phyloP scores from a whole-genome alignment of 2,113 vertebrate genomes.

The Eurystomus gularis region DNA sequence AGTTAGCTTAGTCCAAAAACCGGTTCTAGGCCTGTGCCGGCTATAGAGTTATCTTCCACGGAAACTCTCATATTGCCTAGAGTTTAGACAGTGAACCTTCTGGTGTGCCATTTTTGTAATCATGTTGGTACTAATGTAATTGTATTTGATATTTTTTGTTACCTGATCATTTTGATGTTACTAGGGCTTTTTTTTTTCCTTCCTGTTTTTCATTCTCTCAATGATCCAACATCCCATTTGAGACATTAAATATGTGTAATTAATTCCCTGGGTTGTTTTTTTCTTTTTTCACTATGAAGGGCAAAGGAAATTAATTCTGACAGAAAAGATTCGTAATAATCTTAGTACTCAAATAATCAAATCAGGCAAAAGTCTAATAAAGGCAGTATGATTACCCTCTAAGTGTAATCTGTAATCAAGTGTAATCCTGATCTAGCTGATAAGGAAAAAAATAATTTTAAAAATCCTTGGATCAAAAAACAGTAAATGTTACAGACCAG shows the following conservation, averaged over 20 bases:
- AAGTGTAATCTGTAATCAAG: background rate
- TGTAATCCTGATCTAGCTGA: background rate
- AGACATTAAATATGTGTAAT: background rate
- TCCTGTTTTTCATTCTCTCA: background rate
- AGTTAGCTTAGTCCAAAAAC: background rate
- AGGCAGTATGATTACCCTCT: background rate
- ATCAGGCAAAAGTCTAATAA: background rate
- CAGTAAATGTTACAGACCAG: background rate
- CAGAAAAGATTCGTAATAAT: background rate
- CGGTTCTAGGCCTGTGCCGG: accelerated
- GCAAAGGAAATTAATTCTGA: background rate
- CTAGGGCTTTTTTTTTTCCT: background rate
- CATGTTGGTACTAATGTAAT: background rate
- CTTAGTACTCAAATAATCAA: background rate
- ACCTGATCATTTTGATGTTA: background rate
- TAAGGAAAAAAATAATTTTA: background rate
- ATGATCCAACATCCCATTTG: background rate
- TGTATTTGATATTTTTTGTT: background rate
- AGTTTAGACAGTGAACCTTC: background rate
- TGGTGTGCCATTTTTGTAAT: background rate
- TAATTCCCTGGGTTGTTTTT: background rate
- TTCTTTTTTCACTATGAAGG: background rate
- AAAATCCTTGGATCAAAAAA: background rate
- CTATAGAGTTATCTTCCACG: too few relatives aligned
- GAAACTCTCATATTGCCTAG: background rate